These are phyloP conservation scores for Syrmaticus mikado DNA, from an alignment of 2,113 vertebrate species.

Conservation along the genomic window DNA sequence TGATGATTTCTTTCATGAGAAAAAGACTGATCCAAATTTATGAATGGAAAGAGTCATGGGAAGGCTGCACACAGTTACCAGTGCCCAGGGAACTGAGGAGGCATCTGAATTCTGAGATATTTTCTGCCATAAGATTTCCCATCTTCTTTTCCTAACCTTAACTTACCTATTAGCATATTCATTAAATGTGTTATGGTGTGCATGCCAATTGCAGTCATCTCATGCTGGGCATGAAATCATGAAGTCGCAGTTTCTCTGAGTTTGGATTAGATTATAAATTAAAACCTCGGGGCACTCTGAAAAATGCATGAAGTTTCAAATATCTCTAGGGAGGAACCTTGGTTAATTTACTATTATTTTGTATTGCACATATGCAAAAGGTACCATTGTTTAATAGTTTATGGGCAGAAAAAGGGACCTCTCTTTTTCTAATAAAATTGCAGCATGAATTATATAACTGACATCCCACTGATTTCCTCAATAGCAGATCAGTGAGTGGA, in stretches of 20 bases:
- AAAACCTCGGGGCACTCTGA: conserved; percentile 21
- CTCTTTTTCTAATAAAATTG: not conserved
- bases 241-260: not conserved
- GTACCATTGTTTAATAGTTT: not conserved
- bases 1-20: not conserved
- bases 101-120: not conserved
- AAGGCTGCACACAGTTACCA: not conserved
- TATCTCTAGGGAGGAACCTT: not conserved
- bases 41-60: not conserved
- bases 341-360: not conserved
- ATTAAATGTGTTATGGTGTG: not conserved
- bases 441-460: not conserved
- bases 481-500: not conserved
- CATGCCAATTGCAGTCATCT: not conserved
- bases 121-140: not conserved
- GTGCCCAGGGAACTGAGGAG: not conserved
- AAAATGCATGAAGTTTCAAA: not conserved
- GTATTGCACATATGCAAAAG: not conserved
- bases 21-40: not conserved
- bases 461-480: not conserved
- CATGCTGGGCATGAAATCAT: conserved; percentile 18
- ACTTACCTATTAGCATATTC: conserved; percentile 14
- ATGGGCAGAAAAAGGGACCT: not conserved
- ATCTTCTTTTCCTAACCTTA: not conserved
- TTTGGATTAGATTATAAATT: conserved; percentile 35